Conservation (phyloP, 2,797 vertebrate species). For the Sphenopsis melanotis region DNA sequence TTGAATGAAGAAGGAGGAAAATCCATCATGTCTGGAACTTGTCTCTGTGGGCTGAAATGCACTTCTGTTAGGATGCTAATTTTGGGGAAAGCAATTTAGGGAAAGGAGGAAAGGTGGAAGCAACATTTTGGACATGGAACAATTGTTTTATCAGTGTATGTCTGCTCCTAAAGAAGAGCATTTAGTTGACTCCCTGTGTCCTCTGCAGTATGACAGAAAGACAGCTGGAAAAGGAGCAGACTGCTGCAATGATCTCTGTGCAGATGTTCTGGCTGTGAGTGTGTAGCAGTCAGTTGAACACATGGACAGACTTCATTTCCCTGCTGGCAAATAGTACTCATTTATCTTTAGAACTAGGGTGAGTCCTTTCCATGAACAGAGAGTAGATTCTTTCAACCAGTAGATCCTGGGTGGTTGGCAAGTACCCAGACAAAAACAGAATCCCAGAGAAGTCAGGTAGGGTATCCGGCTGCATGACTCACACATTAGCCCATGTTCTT, state of each 20-base stretch:
- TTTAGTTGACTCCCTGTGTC: not conserved
- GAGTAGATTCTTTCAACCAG: not conserved
- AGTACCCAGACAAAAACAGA: not conserved
- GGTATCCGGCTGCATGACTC: not conserved
- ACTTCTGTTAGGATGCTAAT: not conserved
- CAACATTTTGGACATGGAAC: not conserved
- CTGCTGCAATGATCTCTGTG: not conserved
- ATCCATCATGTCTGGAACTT: not conserved
- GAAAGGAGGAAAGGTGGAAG: not conserved
- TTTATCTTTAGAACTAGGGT: not conserved
- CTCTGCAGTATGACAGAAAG: not conserved
- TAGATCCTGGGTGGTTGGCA: not conserved
- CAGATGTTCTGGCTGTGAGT: not conserved
- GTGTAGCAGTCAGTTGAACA: not conserved
- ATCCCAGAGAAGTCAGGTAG: not conserved
- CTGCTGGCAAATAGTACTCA: not conserved
- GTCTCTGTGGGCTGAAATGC: not conserved
- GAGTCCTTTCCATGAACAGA: not conserved
- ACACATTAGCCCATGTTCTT: not conserved
- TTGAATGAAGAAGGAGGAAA: constrained; percentile 19
- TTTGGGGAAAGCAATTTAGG: not conserved
- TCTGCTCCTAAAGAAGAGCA: not conserved
- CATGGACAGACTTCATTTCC: not conserved
- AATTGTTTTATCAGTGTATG: not conserved
- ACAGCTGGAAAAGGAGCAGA: not conserved